Conservation (phyloP, 2,797 vertebrate genomes). For the Tenualosa thibaudeaui region DNA sequence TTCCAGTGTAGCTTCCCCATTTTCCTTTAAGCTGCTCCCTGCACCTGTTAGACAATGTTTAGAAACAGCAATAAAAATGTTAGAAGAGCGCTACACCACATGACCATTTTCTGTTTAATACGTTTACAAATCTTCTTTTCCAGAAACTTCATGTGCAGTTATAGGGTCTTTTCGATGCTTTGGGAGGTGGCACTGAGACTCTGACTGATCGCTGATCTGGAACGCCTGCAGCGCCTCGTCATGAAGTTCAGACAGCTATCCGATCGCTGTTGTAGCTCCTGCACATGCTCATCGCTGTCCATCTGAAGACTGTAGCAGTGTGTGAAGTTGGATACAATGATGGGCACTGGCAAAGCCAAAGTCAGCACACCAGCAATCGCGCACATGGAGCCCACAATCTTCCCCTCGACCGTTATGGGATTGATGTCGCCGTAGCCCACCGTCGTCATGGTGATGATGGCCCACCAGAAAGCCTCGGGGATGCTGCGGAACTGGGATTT, state of each 20-base stretch:
- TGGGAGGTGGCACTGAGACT: neutral
- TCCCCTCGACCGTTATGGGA: slow-evolving; percentile 93
- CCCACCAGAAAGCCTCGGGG: slow-evolving; percentile 98
- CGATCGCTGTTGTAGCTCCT: neutral
- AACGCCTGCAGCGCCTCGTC: neutral
- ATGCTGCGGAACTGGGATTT: slow-evolving; percentile 92
- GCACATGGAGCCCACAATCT: slow-evolving; percentile 89
- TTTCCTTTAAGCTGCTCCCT: neutral
- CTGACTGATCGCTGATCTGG: neutral
- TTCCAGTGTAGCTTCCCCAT: too few species aligned
- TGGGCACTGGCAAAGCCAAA: slow-evolving; percentile 93
- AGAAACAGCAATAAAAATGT: neutral
- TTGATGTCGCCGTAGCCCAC: slow-evolving; percentile 98
- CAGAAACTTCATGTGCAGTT: too few species aligned
- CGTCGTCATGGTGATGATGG: slow-evolving; percentile 96
- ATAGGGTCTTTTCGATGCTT: neutral
- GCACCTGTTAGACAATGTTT: neutral
- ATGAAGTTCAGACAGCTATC: neutral
- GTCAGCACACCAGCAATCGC: slow-evolving; percentile 81
- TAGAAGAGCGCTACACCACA: neutral
- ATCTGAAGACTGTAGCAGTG: slow-evolving; percentile 97
- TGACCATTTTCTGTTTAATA: neutral
- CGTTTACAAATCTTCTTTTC: too few species aligned
- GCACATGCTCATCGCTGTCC: slow-evolving; percentile 86
- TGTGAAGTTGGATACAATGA: slow-evolving; percentile 98